phyloP scores from a whole-genome alignment of 2,113 vertebrate genomes.

The Erinaceus europaeus region DNA sequence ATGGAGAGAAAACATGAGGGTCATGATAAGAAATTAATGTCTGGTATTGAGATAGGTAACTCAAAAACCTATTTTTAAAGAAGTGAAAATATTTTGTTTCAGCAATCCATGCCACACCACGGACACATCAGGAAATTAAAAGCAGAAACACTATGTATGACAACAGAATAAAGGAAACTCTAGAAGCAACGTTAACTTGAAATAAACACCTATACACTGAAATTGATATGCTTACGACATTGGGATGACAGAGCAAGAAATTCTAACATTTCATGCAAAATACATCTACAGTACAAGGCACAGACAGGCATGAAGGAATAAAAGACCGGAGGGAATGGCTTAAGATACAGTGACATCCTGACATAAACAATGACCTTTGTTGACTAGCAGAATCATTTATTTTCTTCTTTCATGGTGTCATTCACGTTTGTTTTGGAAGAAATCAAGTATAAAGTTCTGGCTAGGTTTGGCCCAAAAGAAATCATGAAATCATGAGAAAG shows the following conservation, averaged over 20 bases:
- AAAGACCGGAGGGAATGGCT: conserved; percentile 44
- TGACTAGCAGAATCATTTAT: neutral
- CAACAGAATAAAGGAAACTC: conserved; percentile 49
- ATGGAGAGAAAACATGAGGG: conserved; percentile 37
- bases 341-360: conserved; percentile 55
- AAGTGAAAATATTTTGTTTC: conserved; percentile 51
- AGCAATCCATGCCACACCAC: conserved; percentile 75
- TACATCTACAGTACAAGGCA: conserved; percentile 40
- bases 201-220: conserved; percentile 35
- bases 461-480: conserved; percentile 16
- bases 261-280: conserved; percentile 63
- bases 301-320: conserved; percentile 45
- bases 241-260: conserved; percentile 65
- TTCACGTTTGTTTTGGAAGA: conserved; percentile 41
- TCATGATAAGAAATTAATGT: conserved; percentile 31
- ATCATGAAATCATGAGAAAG: neutral
- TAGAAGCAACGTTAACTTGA: conserved; percentile 43
- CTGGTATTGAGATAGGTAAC: conserved; percentile 27
- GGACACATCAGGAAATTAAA: neutral
- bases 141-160: conserved; percentile 28
- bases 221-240: conserved; percentile 37
- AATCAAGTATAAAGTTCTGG: neutral
- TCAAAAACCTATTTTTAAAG: conserved; percentile 60
- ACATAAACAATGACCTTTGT: neutral
- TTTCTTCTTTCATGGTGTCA: conserved; percentile 28